Percentiles rank a stretch among this genome's conserved stretches.
These are phyloP conservation scores for Stenolophus ochropezus DNA, from an alignment of 2,888 invertebrate genomes.

Conservation along the genomic window DNA sequence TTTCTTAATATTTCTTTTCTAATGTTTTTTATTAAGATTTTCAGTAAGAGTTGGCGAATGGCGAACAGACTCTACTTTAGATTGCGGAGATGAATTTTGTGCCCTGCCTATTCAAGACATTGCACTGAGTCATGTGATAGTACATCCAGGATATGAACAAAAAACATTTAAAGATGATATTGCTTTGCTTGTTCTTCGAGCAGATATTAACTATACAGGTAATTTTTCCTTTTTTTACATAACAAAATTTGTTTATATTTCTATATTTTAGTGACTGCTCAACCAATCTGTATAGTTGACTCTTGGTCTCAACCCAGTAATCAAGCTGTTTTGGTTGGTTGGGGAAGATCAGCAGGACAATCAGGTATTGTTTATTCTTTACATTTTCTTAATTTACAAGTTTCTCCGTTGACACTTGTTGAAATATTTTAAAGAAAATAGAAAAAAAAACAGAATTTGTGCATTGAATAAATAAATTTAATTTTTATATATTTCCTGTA, in stretches of 20 bases:
- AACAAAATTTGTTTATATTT: too few relatives aligned
- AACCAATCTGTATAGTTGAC: conserved; percentile 80
- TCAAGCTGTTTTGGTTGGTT: conserved; percentile 80
- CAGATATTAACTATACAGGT: conserved; percentile 81
- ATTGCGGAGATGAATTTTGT: conserved; percentile 85
- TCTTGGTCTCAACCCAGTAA: conserved; percentile 71
- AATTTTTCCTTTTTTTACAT: too few relatives aligned
- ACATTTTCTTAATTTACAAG: too few relatives aligned
- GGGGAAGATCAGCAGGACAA: conserved; percentile 83
- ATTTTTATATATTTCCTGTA: too few relatives aligned
- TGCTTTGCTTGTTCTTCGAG: conserved; percentile 82
- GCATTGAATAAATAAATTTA: too few relatives aligned
- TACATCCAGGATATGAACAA: conserved; percentile 84
- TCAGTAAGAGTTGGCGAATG: conserved; percentile 85
- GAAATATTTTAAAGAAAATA: too few relatives aligned
- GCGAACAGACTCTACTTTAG: conserved; percentile 82
- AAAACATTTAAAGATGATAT: conserved; percentile 79
- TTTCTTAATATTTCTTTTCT: conserved; percentile 11
- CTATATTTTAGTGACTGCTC: conserved; percentile 87
- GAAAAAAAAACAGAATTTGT: too few relatives aligned
- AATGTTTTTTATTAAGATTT: conserved; percentile 75
- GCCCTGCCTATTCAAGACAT: conserved; percentile 82
- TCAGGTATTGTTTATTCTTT: conserved; percentile 69
- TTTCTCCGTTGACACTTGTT: too few relatives aligned
- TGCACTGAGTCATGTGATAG: conserved; percentile 83